Base-by-base conservation (phyloP, 2,113 vertebrate species). In the Elephas maximus region DNA sequence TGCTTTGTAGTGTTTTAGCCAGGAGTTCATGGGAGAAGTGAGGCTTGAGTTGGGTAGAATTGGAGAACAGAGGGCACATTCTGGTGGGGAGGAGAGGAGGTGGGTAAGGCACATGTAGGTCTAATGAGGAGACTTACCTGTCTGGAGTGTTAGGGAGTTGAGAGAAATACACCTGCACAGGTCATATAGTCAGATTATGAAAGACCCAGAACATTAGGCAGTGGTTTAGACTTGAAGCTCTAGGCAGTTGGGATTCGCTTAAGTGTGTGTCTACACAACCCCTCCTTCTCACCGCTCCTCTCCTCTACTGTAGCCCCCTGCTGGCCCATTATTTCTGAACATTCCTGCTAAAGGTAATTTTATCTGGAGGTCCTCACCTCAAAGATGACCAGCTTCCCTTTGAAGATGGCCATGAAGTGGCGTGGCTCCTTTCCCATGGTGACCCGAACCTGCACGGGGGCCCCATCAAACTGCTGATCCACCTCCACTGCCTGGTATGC, bases 341-440 rank as follows among this genome's bases (percentile, higher is more conserved):
- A 5, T 82, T 84, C n/a, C 48, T 73, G 44, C 20, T 94, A 20
- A 30, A 10, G 51, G 51, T 24, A 15, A n/a, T 53, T 77, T 85
- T 90, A 18, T 15, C 48, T 23, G 6, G 41, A 23, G 14, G 18
- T 18, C 41, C 96, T 81, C 97, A 99, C 99, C 99, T 99, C 99
- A 96, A 99, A 99, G 92, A 99, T 98, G 85, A 99, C 98, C 98
- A 99, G 98, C 97, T 98, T 99, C 41, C 99, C 99, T 97, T 99
- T 99, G 98, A 99, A 99, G 88, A 99, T 99, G 37, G 99, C 98
- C 99, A 99, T 98, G 94, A 99, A 99, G 98, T 99, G 99, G 37
- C 98, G 98, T 0, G 99, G 99, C 93, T 99, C 99, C 96, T 99
- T 99, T 76, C 99, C 99, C 99, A 99, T 99, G 48, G 97, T 98